Evolutionary conservation across 2,797 vertebrate species (phyloP).

Genomic region (Lutjanus argentimaculatus): DNA sequence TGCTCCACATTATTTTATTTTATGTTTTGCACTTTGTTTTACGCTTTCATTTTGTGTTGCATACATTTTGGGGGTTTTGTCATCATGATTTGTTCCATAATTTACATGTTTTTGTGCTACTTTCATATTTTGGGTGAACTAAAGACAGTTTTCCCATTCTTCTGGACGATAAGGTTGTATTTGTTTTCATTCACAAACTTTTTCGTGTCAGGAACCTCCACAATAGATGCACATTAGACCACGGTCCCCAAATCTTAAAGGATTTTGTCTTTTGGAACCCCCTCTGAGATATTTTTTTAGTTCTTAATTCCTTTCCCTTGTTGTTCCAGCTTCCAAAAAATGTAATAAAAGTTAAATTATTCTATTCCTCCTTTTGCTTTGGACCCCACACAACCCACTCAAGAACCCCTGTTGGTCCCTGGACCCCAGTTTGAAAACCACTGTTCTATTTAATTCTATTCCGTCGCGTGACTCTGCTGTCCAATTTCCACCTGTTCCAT

Average conservation of each 20-base stretch:
- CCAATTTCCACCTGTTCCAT: constrained; percentile 4
- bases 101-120: background rate
- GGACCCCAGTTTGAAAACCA: too few relatives aligned
- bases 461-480: background rate
- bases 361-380: too few relatives aligned
- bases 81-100: background rate
- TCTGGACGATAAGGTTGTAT: background rate
- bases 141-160: background rate
- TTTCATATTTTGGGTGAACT: background rate
- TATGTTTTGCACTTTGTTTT: background rate
- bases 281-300: too few relatives aligned
- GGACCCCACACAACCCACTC: too few relatives aligned
- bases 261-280: too few relatives aligned
- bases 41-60: background rate
- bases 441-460: background rate
- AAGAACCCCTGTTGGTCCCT: too few relatives aligned
- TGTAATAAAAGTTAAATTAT: too few relatives aligned
- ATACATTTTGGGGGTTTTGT: background rate
- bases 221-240: too few relatives aligned
- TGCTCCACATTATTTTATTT: background rate
- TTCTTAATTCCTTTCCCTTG: too few relatives aligned
- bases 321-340: too few relatives aligned
- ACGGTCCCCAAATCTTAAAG: too few relatives aligned
- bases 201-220: too few relatives aligned
- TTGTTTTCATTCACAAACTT: background rate